Evolutionary conservation across 2,113 vertebrate genomes (phyloP).

Genomic region (Bos indicus): DNA sequence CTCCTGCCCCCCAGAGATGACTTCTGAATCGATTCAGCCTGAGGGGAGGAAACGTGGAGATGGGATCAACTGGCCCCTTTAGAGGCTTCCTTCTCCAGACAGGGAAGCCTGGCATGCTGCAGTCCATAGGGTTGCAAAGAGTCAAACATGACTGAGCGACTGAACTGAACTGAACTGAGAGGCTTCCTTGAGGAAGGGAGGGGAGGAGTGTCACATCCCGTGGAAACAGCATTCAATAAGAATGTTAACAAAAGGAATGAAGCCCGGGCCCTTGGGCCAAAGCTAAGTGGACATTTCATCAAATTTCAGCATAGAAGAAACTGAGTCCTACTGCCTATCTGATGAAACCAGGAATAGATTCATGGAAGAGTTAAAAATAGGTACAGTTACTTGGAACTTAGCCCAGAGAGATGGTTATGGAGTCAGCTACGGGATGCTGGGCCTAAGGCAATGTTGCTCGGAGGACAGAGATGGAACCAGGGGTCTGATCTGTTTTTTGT

Average conservation of each 20-base stretch:
- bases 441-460: fast-evolving
- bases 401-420: background rate
- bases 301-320: background rate
- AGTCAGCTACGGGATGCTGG: background rate
- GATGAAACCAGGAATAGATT: background rate
- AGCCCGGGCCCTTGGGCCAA: background rate
- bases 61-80: background rate
- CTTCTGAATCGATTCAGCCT: background rate
- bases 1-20: background rate
- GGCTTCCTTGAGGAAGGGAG: background rate
- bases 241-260: background rate
- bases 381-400: background rate
- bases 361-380: background rate
- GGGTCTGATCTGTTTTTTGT: background rate
- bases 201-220: background rate
- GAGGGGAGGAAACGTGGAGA: background rate
- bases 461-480: background rate
- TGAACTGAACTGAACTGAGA: background rate
- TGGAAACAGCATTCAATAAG: background rate
- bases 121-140: background rate
- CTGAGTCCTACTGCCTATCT: background rate
- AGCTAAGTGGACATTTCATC: background rate
- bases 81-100: background rate
- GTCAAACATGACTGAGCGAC: fast-evolving
- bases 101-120: background rate